Percentiles rank a stretch among this genome's conserved stretches.
These are phyloP conservation scores for Excalfactoria chinensis DNA, from an alignment of 2,113 vertebrate genomes.

Conservation along the genomic window DNA sequence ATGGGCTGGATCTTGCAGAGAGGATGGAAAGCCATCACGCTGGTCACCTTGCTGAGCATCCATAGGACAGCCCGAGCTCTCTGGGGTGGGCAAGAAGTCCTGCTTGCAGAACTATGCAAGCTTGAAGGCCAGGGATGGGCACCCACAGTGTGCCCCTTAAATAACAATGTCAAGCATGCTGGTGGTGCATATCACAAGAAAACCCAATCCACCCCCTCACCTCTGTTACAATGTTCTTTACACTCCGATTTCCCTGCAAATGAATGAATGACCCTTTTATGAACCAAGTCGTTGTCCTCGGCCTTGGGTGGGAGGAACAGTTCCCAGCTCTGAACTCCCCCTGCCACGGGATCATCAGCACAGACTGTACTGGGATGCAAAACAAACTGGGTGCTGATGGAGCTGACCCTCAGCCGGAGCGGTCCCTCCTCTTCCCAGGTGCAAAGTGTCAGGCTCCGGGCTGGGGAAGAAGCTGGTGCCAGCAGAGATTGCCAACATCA, in stretches of 20 bases:
- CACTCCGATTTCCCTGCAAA: background rate
- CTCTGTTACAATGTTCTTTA: background rate
- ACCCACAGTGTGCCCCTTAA: background rate
- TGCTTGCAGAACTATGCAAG: background rate
- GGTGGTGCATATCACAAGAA: background rate
- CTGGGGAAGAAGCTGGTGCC: background rate
- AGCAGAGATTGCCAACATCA: slow-evolving; percentile 7
- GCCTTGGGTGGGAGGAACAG: background rate
- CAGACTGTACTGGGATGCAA: background rate
- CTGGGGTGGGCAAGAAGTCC: rapidly evolving
- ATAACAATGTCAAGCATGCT: background rate
- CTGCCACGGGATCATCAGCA: background rate
- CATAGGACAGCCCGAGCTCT: background rate
- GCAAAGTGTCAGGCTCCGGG: background rate
- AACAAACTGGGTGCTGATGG: background rate
- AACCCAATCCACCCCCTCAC: background rate
- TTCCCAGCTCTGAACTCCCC: background rate
- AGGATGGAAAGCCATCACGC: background rate
- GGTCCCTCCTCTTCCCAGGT: background rate
- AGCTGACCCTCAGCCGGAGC: background rate
- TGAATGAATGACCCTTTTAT: background rate
- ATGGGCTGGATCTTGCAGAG: background rate
- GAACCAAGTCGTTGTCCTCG: background rate
- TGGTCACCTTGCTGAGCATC: background rate
- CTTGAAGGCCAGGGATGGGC: background rate